These are phyloP conservation scores for Cryptosula pallasiana DNA, from an alignment of 2,888 invertebrate species.

Conservation along the genomic window DNA sequence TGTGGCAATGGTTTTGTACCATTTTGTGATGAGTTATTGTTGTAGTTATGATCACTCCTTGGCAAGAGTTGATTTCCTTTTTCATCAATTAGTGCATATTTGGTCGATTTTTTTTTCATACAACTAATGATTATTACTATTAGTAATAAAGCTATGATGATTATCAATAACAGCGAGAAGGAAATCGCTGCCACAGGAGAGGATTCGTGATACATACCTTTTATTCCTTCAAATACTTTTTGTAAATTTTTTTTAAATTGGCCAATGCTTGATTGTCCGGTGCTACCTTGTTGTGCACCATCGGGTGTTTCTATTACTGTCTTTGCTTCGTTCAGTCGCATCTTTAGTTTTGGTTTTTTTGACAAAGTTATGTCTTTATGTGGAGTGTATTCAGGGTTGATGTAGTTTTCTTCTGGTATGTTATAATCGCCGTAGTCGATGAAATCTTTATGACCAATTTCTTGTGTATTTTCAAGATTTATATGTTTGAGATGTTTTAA, in stretches of 20 bases:
- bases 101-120: background rate
- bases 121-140: background rate
- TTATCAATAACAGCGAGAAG: background rate
- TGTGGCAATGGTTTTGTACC: background rate
- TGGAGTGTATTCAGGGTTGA: background rate
- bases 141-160: background rate
- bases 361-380: too few relatives aligned
- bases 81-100: slow-evolving; percentile 6
- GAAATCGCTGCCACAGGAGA: background rate
- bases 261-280: too few relatives aligned
- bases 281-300: background rate
- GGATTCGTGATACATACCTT: background rate
- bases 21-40: background rate
- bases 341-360: background rate
- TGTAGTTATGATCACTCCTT: background rate
- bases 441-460: background rate
- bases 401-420: background rate
- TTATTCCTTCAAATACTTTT: background rate
- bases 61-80: slow-evolving; percentile 3
- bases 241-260: too few relatives aligned
- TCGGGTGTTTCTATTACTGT: background rate
- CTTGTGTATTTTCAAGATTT: background rate
- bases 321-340: background rate
- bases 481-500: background rate
- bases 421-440: too few relatives aligned